Percentiles rank a stretch among this genome's conserved stretches.
These are phyloP conservation scores for Creontiades dilutus DNA, from an alignment of 2,888 invertebrate genomes.

Conservation along the genomic window DNA sequence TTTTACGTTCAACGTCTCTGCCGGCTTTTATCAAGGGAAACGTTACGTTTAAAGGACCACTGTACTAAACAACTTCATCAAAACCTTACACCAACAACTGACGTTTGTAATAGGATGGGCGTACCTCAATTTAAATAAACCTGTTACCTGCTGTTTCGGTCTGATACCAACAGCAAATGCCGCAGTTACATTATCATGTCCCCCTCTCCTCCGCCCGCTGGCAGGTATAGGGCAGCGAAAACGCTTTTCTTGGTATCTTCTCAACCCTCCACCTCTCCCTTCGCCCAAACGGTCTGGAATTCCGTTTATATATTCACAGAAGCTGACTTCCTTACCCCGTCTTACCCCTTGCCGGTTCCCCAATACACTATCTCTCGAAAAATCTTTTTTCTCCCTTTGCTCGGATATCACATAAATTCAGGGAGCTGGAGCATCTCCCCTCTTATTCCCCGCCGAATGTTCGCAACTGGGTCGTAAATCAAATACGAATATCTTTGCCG, in stretches of 20 bases:
- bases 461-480: conserved; percentile 39
- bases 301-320: conserved; percentile 28
- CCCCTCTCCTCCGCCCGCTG: neutral
- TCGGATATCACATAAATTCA: conserved; percentile 36
- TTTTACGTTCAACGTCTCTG: too few relatives aligned
- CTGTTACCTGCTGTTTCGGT: conserved; percentile 33
- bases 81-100: neutral
- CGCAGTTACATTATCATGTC: conserved; percentile 39
- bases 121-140: conserved; percentile 30
- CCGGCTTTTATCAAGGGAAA: too few relatives aligned
- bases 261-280: neutral
- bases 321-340: conserved; percentile 23
- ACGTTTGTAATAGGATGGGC: neutral
- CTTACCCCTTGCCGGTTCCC: neutral
- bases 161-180: conserved; percentile 30
- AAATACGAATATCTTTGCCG: conserved; percentile 31
- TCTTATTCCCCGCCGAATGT: neutral
- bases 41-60: too few relatives aligned
- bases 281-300: neutral
- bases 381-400: conserved; percentile 35
- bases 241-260: neutral
- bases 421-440: conserved; percentile 23
- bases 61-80: neutral
- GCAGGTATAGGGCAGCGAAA: neutral
- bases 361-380: conserved; percentile 42